phyloP scores from a whole-genome alignment of 2,113 vertebrate genomes.

The Tapirus terrestris region DNA sequence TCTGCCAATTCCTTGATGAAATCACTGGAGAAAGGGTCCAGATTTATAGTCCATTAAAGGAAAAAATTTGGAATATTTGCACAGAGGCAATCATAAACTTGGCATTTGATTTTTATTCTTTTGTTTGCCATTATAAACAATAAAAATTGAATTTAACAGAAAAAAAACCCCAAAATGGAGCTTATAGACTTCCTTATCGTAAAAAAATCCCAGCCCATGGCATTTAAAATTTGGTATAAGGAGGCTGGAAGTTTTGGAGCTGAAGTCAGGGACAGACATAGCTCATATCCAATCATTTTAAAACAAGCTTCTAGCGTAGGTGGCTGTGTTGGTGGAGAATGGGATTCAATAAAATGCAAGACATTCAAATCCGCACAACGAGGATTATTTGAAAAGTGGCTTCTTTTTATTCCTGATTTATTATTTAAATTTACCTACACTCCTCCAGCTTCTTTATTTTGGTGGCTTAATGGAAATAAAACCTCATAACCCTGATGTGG shows the following conservation, averaged over 20 bases:
- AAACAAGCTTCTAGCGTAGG: slow-evolving; percentile 34
- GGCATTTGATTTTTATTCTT: slow-evolving; percentile 35
- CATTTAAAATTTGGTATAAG: slow-evolving; percentile 43
- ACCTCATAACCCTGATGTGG: slow-evolving; percentile 28
- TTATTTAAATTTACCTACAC: slow-evolving; percentile 56
- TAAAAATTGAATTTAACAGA: slow-evolving; percentile 54
- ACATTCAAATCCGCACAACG: not conserved
- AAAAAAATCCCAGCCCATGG: not conserved
- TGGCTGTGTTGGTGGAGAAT: not conserved
- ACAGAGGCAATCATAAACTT: slow-evolving; percentile 11
- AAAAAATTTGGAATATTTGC: slow-evolving; percentile 36
- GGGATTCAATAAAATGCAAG: not conserved
- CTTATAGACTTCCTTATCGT: not conserved
- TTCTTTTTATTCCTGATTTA: slow-evolving; percentile 51
- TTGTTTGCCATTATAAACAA: slow-evolving; percentile 46
- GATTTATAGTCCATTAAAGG: slow-evolving; percentile 45
- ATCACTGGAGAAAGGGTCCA: not conserved
- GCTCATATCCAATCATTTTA: slow-evolving; percentile 33
- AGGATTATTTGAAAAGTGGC: slow-evolving; percentile 58
- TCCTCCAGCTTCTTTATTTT: slow-evolving; percentile 53
- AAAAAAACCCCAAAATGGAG: not conserved
- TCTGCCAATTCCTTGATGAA: slow-evolving; percentile 35
- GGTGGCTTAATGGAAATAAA: slow-evolving; percentile 54
- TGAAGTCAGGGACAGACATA: not conserved
- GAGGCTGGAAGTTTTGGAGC: slow-evolving; percentile 20